Percentiles rank a stretch among this genome's conserved stretches.
phyloP scores from a whole-genome alignment of 1,140 invertebrate species.

The Paraescarpia echinospica region DNA sequence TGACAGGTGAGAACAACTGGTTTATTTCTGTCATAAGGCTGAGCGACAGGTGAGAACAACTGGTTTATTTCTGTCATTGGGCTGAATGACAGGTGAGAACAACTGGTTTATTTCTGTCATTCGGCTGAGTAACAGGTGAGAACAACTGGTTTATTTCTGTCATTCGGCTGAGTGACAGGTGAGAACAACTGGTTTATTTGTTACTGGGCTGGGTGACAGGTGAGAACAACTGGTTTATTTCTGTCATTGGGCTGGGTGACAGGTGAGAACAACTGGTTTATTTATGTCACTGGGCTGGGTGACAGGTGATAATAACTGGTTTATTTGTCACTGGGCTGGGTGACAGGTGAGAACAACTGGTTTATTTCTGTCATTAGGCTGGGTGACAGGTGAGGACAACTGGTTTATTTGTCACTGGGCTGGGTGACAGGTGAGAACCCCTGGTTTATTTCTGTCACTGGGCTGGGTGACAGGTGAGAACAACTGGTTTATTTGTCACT shows the following conservation, averaged over 20 bases:
- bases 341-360: conserved; percentile 53
- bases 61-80: too few relatives aligned
- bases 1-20: conserved; percentile 53
- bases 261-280: not conserved
- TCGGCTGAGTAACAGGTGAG: conserved; percentile 32
- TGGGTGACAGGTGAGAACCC: not conserved
- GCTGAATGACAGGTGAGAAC: conserved; percentile 63
- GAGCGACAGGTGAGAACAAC: not conserved
- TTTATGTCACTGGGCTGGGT: conserved; percentile 33
- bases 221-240: too few relatives aligned
- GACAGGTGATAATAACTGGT: not conserved
- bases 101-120: not conserved
- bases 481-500: too few relatives aligned
- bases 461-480: conserved; percentile 32
- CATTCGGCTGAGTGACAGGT: conserved; percentile 69
- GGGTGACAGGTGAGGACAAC: not conserved
- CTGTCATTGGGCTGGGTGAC: conserved; percentile 73
- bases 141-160: too few relatives aligned
- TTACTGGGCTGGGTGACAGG: conserved; percentile 32
- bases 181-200: not conserved
- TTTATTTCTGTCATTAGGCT: conserved; percentile 33
- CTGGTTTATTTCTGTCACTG: not conserved
- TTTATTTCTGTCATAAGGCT: conserved; percentile 32
- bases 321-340: too few relatives aligned
- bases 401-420: too few relatives aligned